Percentiles rank a stretch among this genome's conserved stretches.
These are phyloP conservation scores for Bothrops jararaca DNA, from an alignment of 2,113 vertebrate genomes.

Conservation along the genomic window DNA sequence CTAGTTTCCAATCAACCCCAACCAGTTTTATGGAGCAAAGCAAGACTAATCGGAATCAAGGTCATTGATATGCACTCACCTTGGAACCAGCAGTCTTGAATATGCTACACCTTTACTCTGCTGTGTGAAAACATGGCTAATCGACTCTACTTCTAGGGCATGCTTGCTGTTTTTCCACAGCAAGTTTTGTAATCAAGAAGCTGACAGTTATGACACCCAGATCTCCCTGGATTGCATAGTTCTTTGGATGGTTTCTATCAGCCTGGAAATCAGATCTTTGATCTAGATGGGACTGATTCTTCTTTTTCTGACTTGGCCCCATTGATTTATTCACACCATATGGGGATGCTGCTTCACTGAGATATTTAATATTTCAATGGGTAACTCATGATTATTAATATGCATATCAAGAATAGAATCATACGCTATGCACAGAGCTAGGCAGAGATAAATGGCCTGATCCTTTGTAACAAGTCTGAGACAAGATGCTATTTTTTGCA, in stretches of 20 bases:
- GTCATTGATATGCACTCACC: neutral
- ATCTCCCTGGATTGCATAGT: neutral
- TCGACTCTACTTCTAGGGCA: neutral
- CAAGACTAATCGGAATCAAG: neutral
- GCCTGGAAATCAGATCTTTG: neutral
- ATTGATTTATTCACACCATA: constrained; percentile 8
- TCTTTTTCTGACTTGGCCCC: neutral
- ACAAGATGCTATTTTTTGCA: constrained; percentile 1
- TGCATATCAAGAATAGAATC: constrained; percentile 1
- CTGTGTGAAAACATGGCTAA: neutral
- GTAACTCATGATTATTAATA: constrained; percentile 25
- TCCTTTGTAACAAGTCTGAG: neutral
- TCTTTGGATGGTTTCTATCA: neutral
- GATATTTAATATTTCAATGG: neutral
- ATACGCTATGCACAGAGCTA: neutral
- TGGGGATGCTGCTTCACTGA: neutral
- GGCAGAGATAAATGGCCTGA: constrained; percentile 2
- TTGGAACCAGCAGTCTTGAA: neutral
- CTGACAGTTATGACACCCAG: neutral
- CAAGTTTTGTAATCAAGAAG: neutral
- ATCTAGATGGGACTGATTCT: neutral
- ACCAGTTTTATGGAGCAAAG: neutral
- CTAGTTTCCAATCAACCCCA: neutral
- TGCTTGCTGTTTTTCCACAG: neutral
- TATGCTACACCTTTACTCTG: neutral